Evolutionary conservation across 2,113 vertebrate genomes (phyloP), one percentile per base, ranked within the genome.

Genomic region (Odontophorus gujanensis): DNA sequence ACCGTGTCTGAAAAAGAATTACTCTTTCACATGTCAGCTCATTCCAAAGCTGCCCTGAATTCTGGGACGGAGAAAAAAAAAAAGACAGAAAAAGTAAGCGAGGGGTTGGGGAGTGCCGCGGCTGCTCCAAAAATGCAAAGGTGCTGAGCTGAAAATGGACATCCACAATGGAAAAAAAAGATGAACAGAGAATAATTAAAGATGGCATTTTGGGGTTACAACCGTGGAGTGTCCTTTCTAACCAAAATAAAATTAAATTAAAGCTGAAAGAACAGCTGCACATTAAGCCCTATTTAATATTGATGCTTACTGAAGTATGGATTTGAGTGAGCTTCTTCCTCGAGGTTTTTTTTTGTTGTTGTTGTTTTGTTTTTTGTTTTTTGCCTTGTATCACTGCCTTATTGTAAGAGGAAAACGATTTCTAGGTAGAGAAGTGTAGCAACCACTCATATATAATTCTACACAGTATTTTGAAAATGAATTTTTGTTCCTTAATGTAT

Each of bases 211-310:
- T 96, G 77, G 85, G 95, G 92, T 96, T 97, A 96, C 89, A 95
- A 68, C 85, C 65, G 81, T 59, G 73, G 63, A 95, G 81, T 90
- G 89, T 75, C 85, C 95, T 51, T 90, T 89, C 77, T 72, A 87
- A 88, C 50, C 38, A 96, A 94, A 95, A 81, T 81, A 57, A 95
- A 96, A 87, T 95, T 88, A 96, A 96, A 97, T 96, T 91, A 86
- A 96, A 96, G 45, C 93, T 95, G 96, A 97, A 96, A 95, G 95
- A 95, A 96, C 95, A 97, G 92, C 95, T 97, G 94, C 94, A 95
- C 86, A 77, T 92, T 96, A 96, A 89, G 80, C 59, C 90, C 80
- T 91, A 68, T 95, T 95, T 95, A 96, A 95, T 96, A 93, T 68
- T 92, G 87, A 94, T 95, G 89, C 14, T 92, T 95, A 91, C 81